phyloP scores from a whole-genome alignment of 2,888 invertebrate genomes.

The Pseudococcus jackbeardsleyi region DNA sequence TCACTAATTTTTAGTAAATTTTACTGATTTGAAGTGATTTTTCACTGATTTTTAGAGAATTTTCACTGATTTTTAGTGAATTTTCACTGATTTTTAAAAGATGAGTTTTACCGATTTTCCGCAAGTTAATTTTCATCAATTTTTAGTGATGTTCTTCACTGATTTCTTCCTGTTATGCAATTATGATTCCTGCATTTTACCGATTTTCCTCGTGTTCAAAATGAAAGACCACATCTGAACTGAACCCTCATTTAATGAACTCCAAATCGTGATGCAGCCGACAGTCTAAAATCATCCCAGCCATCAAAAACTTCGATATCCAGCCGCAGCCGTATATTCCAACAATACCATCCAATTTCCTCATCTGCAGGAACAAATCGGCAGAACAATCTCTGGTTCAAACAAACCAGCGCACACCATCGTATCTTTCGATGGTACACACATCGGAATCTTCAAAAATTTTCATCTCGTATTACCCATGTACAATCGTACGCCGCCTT shows the following conservation, averaged over 20 bases:
- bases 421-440: background rate
- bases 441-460: constrained; percentile 28
- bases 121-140: too few relatives aligned
- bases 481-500: background rate
- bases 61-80: too few relatives aligned
- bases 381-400: background rate
- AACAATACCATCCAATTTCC: background rate
- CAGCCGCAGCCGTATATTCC: background rate
- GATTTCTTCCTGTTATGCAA: too few relatives aligned
- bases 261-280: background rate
- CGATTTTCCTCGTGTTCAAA: too few relatives aligned
- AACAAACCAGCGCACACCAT: background rate
- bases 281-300: background rate
- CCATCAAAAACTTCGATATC: background rate
- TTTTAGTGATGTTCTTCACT: too few relatives aligned
- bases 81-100: too few relatives aligned
- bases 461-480: constrained; percentile 15
- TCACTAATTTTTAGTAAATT: too few relatives aligned
- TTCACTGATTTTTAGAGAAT: too few relatives aligned
- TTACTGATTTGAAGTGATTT: too few relatives aligned
- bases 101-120: too few relatives aligned
- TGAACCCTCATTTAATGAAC: background rate
- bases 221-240: too few relatives aligned
- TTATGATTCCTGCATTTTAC: too few relatives aligned
- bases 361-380: background rate